These are phyloP conservation scores for Scaptomyza parva DNA, from an alignment of 2,888 invertebrate genomes.

Conservation along the genomic window DNA sequence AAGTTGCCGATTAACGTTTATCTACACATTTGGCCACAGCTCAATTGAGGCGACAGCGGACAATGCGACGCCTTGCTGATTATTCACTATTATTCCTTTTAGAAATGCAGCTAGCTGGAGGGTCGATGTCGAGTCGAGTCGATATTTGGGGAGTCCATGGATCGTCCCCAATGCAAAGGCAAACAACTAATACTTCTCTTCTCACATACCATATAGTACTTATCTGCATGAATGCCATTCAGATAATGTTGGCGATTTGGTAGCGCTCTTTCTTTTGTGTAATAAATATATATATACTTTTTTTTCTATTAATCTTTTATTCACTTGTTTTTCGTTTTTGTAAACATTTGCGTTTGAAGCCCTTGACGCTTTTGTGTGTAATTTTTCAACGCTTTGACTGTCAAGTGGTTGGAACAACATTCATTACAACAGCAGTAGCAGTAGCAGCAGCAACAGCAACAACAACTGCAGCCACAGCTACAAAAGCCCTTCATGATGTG, in stretches of 20 bases:
- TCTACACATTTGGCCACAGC: slow-evolving; percentile 27
- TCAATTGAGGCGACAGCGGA: slow-evolving; percentile 9
- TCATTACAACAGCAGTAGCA: slow-evolving; percentile 24
- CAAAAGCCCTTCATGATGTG: slow-evolving; percentile 13
- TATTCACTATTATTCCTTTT: slow-evolving; percentile 17
- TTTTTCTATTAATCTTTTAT: slow-evolving; percentile 8
- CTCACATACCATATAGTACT: slow-evolving; percentile 1
- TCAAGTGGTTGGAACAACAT: slow-evolving; percentile 59
- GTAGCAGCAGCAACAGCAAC: slow-evolving; percentile 11
- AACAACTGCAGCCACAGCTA: slow-evolving; percentile 31
- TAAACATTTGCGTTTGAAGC: slow-evolving; percentile 61
- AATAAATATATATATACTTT: slow-evolving; percentile 15
- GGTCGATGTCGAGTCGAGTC: too few species aligned
- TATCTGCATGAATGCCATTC: slow-evolving; percentile 14
- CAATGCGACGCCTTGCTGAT: slow-evolving; percentile 37
- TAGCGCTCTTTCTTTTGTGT: slow-evolving; percentile 21
- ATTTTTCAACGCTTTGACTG: slow-evolving; percentile 75
- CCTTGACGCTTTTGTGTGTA: slow-evolving; percentile 71
- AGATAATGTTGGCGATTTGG: slow-evolving; percentile 43
- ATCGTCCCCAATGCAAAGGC: too few species aligned
- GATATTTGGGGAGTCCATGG: too few species aligned
- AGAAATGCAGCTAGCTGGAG: slow-evolving; percentile 1
- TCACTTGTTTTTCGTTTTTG: slow-evolving; percentile 15
- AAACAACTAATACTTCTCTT: slow-evolving; percentile 26
- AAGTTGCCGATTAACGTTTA: slow-evolving; percentile 63